Percentiles rank a stretch among this genome's conserved stretches.
Evolutionary conservation across 1,140 invertebrate species (phyloP).

Genomic region (Theocolax elegans): DNA sequence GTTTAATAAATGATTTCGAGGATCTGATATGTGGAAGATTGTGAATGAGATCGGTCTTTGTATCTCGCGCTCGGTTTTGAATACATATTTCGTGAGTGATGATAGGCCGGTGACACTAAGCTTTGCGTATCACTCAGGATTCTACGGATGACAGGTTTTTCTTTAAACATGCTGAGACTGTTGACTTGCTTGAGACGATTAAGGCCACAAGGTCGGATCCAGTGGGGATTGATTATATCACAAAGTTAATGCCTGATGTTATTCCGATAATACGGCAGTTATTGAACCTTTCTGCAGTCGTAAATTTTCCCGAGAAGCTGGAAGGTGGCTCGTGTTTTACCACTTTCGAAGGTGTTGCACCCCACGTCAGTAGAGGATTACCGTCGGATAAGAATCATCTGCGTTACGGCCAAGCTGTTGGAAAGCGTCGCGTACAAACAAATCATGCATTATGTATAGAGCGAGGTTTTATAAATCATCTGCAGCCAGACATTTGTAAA

Average conservation of each 20-base stretch:
- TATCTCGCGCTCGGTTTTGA: too few species aligned
- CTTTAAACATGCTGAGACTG: not conserved
- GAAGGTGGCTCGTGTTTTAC: not conserved
- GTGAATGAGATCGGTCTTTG: too few species aligned
- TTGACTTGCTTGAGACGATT: not conserved
- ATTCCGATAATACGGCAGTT: not conserved
- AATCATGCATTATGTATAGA: too few species aligned
- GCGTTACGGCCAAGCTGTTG: not conserved
- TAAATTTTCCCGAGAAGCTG: not conserved
- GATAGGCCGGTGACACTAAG: too few species aligned
- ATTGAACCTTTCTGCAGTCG: not conserved
- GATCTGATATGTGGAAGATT: too few species aligned
- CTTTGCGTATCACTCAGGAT: not conserved
- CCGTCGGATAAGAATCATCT: conserved; percentile 19
- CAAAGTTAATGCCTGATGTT: not conserved
- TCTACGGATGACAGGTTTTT: not conserved
- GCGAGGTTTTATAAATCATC: conserved; percentile 1
- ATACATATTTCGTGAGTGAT: not conserved
- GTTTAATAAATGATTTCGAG: too few species aligned
- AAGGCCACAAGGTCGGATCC: not conserved
- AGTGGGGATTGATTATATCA: not conserved
- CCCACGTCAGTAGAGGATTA: not conserved
- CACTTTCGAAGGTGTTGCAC: not conserved
- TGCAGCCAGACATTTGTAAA: conserved; percentile 53
- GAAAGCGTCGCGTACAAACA: too few species aligned